These are phyloP conservation scores for Antennarius striatus DNA, from an alignment of 2,113 vertebrate genomes.

Conservation along the genomic window DNA sequence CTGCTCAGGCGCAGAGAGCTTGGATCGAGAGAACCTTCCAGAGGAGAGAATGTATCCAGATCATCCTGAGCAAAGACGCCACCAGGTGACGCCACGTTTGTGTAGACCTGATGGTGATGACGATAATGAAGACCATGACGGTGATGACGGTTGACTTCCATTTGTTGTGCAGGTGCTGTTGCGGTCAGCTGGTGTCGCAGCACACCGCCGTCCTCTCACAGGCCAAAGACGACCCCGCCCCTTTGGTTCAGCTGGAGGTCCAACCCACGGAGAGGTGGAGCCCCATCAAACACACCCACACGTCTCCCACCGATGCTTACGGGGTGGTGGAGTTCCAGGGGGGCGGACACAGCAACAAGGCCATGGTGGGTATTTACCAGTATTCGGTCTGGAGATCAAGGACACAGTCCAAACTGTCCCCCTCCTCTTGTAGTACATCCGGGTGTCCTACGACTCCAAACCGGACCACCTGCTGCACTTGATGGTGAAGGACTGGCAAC, in stretches of 20 bases:
- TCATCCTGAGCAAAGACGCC: slow-evolving; percentile 88
- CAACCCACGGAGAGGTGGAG: slow-evolving; percentile 85
- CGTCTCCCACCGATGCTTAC: slow-evolving; percentile 87
- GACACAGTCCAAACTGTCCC: background rate
- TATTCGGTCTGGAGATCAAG: background rate
- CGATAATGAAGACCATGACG: no score
- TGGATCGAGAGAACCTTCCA: slow-evolving; percentile 97
- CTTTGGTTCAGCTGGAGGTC: slow-evolving; percentile 76
- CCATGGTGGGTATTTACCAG: slow-evolving; percentile 77
- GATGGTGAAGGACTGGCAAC: slow-evolving; percentile 97
- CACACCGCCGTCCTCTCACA: slow-evolving; percentile 78
- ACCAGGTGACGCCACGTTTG: slow-evolving; percentile 80
- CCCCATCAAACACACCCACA: slow-evolving; percentile 86
- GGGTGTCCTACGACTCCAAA: slow-evolving; percentile 91
- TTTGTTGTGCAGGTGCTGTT: slow-evolving; percentile 84
- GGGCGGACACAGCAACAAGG: slow-evolving; percentile 90
- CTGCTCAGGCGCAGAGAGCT: slow-evolving; percentile 84
- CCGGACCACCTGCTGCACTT: slow-evolving; percentile 92
- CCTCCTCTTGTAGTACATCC: slow-evolving; percentile 84
- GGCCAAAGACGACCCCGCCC: slow-evolving; percentile 78
- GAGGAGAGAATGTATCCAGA: slow-evolving; percentile 89
- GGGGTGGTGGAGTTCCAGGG: slow-evolving; percentile 95
- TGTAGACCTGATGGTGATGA: no score
- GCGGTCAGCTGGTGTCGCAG: slow-evolving; percentile 87
- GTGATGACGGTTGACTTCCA: background rate